Evolutionary conservation across 2,113 vertebrate genomes (phyloP), one percentile per base, ranked within the genome.

Genomic region (Thamnophis sirtalis): DNA sequence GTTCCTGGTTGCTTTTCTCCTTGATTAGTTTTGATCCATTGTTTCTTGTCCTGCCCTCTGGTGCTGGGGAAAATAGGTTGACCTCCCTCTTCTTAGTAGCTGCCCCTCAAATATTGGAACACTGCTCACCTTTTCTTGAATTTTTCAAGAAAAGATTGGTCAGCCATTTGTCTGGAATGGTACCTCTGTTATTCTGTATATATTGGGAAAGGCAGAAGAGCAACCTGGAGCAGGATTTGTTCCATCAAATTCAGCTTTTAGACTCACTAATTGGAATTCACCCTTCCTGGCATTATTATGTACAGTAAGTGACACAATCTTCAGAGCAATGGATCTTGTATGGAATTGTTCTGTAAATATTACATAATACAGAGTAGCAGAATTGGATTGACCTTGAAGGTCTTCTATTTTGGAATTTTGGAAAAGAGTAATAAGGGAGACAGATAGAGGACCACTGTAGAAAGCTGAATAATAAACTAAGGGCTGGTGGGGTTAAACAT

Each of bases 251-350:
- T 55, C 48, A 48, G 33, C n/a, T 49, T 24, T 5, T 22, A 38
- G 68, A 54, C 28, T 68, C 60, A 5, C 28, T n/a, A 68, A 17
- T 33, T 43, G 19, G 26, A 28, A 17, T 84, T 88, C 49, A 38
- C 26, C 48, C 9, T 26, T 33, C 2, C 9, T 33, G 24, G 11
- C 56, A 33, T 15, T 91, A 38, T 68, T 68, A 68, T 90, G 43
- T 43, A 43, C 43, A 43, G 50, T 53, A 92, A 94, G n/a, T 93
- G 92, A 87, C 91, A 92, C 94, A 94, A 95, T 95, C 94, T 87
- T 94, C 93, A 60, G 89, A 93, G 93, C 91, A 53, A 90, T 93
- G 91, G 94, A 95, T 89, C 95, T 96, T 95, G 93, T 92, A 93
- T 95, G 91, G 93, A 96, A 88, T 51, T 73, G 92, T 94, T 93